Conservation (phyloP, 2,113 vertebrate genomes). For the Setophaga kirtlandii region DNA sequence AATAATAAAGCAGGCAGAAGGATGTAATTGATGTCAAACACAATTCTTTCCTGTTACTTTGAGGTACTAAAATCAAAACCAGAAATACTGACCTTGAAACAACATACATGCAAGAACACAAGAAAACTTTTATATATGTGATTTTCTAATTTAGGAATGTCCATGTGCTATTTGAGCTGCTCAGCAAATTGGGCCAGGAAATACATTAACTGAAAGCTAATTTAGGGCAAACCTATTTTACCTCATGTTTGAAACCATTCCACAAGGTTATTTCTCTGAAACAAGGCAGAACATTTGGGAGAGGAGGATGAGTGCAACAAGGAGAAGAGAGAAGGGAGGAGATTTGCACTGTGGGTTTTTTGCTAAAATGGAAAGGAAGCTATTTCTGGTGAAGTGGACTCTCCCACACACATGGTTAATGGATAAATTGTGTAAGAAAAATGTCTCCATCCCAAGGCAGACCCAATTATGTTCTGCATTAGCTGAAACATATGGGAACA, state of each 20-base stretch:
- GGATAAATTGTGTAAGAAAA: constrained; percentile 43
- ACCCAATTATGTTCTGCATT: constrained; percentile 52
- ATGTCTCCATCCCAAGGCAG: constrained; percentile 43
- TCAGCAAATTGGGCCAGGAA: constrained; percentile 35
- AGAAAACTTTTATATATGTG: neutral
- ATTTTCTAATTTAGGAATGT: constrained; percentile 32
- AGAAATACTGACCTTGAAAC: constrained; percentile 53
- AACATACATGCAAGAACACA: neutral
- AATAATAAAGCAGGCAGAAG: constrained; percentile 63
- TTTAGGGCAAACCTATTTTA: constrained; percentile 29
- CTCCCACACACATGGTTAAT: constrained; percentile 21
- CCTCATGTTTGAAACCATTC: constrained; percentile 23
- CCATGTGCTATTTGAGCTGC: neutral
- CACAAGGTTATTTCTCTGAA: constrained; percentile 11
- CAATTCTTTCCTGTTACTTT: constrained; percentile 47
- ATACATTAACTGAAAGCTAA: constrained; percentile 25
- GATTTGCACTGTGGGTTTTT: neutral
- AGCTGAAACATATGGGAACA: constrained; percentile 63
- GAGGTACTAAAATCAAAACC: constrained; percentile 54
- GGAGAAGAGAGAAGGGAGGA: neutral
- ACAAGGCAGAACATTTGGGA: neutral
- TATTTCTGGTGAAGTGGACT: constrained; percentile 18
- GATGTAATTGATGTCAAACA: constrained; percentile 62
- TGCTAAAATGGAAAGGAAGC: constrained; percentile 16
- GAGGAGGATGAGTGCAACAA: neutral